Evolutionary conservation across 37 sponge, comb jelly and placozoan genomes (phyloP).

Genomic region (Corticium candelabrum): DNA sequence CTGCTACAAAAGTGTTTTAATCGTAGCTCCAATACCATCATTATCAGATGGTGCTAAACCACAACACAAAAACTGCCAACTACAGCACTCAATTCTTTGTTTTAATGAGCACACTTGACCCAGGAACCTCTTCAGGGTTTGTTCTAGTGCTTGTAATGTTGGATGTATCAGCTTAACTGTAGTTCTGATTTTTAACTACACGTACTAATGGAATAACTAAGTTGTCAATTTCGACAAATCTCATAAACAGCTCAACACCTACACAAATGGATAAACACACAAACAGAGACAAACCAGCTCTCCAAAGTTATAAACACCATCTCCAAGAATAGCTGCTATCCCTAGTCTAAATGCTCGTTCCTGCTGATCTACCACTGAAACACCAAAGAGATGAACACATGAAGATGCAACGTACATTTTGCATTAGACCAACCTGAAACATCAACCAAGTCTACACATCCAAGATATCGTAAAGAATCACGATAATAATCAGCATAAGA

Average conservation of each 20-base stretch:
- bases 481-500: conserved; percentile 60
- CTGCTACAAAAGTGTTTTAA: too few relatives aligned
- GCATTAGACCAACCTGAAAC: conserved; percentile 16
- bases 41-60: too few relatives aligned
- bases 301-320: conserved; percentile 65
- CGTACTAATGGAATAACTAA: too few relatives aligned
- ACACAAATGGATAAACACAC: background rate
- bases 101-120: too few relatives aligned
- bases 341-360: conserved; percentile 60
- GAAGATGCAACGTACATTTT: conserved; percentile 14
- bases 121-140: too few relatives aligned
- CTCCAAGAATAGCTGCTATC: conserved; percentile 78
- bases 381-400: background rate
- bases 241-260: background rate
- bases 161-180: too few relatives aligned
- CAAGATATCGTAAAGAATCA: conserved; percentile 71
- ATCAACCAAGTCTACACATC: conserved; percentile 67
- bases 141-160: too few relatives aligned
- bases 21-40: too few relatives aligned
- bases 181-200: too few relatives aligned
- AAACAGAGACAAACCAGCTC: background rate
- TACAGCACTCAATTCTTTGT: too few relatives aligned
- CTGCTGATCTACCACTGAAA: conserved; percentile 28
- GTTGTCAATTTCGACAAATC: too few relatives aligned
- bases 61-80: too few relatives aligned